Conservation (phyloP, 2,888 invertebrate genomes). For the Rhogogaster chlorosoma region DNA sequence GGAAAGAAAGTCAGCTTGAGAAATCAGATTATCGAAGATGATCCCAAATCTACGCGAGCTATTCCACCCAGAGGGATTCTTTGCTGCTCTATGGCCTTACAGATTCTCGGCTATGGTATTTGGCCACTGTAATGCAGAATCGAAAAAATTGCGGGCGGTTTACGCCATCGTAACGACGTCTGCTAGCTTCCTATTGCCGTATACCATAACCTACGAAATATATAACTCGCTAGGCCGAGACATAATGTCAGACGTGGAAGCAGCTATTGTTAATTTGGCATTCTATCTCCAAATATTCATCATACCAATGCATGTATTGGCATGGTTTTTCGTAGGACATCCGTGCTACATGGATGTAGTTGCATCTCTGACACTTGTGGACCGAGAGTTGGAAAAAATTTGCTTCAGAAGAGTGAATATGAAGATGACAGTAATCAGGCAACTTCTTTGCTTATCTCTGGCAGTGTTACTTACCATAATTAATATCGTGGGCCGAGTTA, state of each 20-base stretch:
- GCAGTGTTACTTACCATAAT: not conserved
- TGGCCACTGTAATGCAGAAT: conserved; percentile 14
- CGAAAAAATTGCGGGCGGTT: not conserved
- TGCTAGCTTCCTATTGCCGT: not conserved
- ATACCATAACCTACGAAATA: not conserved
- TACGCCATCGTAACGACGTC: not conserved
- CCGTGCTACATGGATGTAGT: not conserved
- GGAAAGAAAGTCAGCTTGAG: too few species aligned
- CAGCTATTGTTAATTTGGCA: not conserved
- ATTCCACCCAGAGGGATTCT: not conserved
- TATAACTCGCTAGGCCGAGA: not conserved
- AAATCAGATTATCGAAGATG: conserved; percentile 7
- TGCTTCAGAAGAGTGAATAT: not conserved
- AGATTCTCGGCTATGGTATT: conserved; percentile 10
- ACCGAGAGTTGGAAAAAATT: conserved; percentile 11
- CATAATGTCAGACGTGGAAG: not conserved
- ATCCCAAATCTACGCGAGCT: not conserved
- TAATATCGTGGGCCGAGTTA: not conserved
- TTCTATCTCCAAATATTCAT: not conserved
- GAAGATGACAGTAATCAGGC: conserved; percentile 10
- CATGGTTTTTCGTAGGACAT: conserved; percentile 12
- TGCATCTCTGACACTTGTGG: conserved; percentile 7
- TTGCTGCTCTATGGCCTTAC: conserved; percentile 10
- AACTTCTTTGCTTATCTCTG: not conserved
- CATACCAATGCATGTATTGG: not conserved